Evolutionary conservation across 2,113 vertebrate species (phyloP), one percentile per base, ranked within the genome.

Genomic region (Tor tambroides): DNA sequence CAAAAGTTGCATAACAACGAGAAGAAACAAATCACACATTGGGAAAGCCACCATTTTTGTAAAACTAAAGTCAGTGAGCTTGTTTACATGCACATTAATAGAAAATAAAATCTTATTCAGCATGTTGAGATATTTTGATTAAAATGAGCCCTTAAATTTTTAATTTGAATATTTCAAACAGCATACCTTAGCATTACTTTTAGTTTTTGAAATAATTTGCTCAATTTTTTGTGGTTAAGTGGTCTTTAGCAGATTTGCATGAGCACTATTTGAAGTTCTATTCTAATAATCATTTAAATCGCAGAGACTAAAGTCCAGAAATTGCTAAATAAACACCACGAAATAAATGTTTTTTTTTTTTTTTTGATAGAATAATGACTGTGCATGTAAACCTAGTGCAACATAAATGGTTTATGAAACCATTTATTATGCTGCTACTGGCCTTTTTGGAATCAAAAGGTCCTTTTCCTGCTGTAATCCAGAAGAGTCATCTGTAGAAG

Each of bases 341-440:
- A 65, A 10, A 65, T 38, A 38, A 23, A 59, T n/a, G n/a, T n/a
- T n/a, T n/a, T n/a, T n/a, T n/a, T n/a, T n/a, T 11, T 26, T 10
- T 61, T n/a, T 63, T 54, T 19, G 6, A 54, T 54, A 49, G 74
- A 77, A 49, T 35, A 2, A 71, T 71, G 26, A 51, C 26, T 83
- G 65, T 83, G 81, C 81, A 83, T 83, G 65, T 72, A 83, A 83
- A 83, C 81, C 14, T 32, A 83, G 72, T 92, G 95, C 95, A 96
- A 97, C 92, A 98, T 98, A 98, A 98, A 98, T 97, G 96, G 95
- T 92, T 63, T 77, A 26, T 38, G 85, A 90, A 90, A 88, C 96
- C 96, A 98, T 98, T 98, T 98, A 99, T 97, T 94, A 97, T 97
- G 96, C 94, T 92, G 92, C 89, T 94, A 99, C 98, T 97, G 95